Conservation (phyloP, 2,888 invertebrate species). For the Eupithecia exiguata region DNA sequence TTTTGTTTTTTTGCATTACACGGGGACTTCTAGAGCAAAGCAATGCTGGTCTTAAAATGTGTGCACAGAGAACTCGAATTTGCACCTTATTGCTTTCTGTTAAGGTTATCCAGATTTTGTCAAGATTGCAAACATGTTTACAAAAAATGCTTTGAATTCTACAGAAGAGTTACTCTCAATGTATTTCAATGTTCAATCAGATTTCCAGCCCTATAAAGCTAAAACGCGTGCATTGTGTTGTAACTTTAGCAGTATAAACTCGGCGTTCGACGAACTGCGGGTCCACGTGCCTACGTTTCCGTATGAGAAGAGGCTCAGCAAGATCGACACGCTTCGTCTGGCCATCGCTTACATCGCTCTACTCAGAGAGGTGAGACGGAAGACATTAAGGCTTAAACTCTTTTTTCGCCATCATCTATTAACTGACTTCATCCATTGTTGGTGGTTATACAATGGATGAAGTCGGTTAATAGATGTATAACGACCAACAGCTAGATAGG, state of each 20-base stretch:
- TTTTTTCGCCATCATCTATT: too few species aligned
- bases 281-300: slow-evolving; percentile 99
- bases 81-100: too few species aligned
- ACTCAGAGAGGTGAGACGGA: slow-evolving; percentile 86
- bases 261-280: slow-evolving; percentile 98
- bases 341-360: slow-evolving; percentile 99
- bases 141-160: neutral
- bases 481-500: too few species aligned
- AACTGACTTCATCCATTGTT: neutral
- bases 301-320: slow-evolving; percentile 98
- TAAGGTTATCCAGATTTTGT: too few species aligned
- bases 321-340: slow-evolving; percentile 98
- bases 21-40: neutral
- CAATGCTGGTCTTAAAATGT: neutral
- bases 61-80: neutral
- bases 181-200: neutral
- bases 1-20: too few species aligned
- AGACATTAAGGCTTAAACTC: too few species aligned
- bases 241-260: slow-evolving; percentile 97
- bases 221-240: slow-evolving; percentile 72
- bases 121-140: neutral
- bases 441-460: too few species aligned
- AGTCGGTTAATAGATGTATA: too few species aligned
- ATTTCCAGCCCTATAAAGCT: slow-evolving; percentile 50
- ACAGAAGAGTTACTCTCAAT: neutral